Conservation (phyloP, 2,113 vertebrate genomes). For the Cyanistes caeruleus region DNA sequence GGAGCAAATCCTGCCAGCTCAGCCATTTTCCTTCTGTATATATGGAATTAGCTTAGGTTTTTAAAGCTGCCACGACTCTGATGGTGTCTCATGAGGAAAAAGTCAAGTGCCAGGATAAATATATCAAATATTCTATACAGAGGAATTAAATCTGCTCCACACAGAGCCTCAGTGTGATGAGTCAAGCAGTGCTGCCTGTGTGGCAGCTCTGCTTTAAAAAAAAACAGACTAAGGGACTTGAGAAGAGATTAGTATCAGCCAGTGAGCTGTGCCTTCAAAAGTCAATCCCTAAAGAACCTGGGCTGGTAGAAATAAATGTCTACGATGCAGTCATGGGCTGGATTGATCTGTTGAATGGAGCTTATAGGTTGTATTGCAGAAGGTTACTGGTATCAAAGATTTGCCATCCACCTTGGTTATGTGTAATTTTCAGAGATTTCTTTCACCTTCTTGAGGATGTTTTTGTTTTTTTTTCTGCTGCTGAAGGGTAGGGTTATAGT, state of each 20-base stretch:
- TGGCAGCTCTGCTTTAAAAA: not conserved
- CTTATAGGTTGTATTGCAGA: not conserved
- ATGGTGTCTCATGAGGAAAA: conserved; percentile 45
- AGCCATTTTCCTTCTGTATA: conserved; percentile 28
- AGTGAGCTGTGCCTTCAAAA: conserved; percentile 4
- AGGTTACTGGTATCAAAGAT: not conserved
- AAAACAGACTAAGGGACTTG: not conserved
- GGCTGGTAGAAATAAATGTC: conserved; percentile 13
- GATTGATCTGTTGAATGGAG: not conserved
- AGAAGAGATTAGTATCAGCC: conserved; percentile 19
- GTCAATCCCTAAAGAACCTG: conserved; percentile 16
- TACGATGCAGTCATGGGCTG: not conserved
- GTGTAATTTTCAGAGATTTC: not conserved
- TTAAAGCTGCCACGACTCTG: conserved; percentile 25
- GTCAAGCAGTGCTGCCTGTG: conserved; percentile 23
- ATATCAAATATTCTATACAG: conserved; percentile 36
- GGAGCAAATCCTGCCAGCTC: conserved; percentile 37
- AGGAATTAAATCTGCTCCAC: conserved; percentile 43
- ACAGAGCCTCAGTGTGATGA: conserved; percentile 37
- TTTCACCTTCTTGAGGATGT: not conserved
- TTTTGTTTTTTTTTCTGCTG: not conserved
- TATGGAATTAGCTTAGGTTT: conserved; percentile 44
- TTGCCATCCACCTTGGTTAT: not conserved
- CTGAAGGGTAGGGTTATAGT: not conserved
- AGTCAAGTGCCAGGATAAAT: conserved; percentile 62